Evolutionary conservation across 2,797 vertebrate genomes (phyloP), one percentile per base, ranked within the genome.

Genomic region (Calcarius lapponicus): DNA sequence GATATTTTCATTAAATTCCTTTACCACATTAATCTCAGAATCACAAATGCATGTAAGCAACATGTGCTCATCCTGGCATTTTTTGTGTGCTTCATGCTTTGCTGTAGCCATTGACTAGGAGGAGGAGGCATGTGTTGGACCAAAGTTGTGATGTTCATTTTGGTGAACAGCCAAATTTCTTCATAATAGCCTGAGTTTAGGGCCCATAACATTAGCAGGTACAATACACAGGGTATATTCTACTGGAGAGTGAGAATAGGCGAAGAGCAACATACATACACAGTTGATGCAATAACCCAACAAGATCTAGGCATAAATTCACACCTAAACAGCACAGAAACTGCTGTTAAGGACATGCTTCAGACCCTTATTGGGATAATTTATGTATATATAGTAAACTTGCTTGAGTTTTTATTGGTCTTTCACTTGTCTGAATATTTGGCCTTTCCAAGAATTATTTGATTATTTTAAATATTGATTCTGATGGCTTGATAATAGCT

Each of bases 41-140:
- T 61, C 47, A 38, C 58, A 73, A 65, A 58, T 69, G 24, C 29
- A 15, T 0, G 1, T 50, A 31, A 82, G 12, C 0, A 0, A 17
- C 0, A 2, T 38, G 38, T 47, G 42, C 43, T 69, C 45, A 65
- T 40, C 14, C 36, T 38, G 45, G 13, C 28, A 24, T 61, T 70
- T 65, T 83, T 18, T 17, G 11, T 38, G 38, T 64, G 31, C 21
- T 80, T 90, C 34, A 9, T 79, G 54, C 58, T 29, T 5, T 26
- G 8, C 31, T 75, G 51, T 45, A 36, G 34, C 57, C 7, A 0
- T 8, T 75, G 32, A 73, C 19, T 18, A 50, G 16, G 7, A 57
- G 73, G 17, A 70, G 28, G n/a, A 84, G 14, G 26, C 60, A 17
- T 32, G 11, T 51, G 1, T 62, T 64, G 34, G n/a, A 85, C 48